A percentile compares a stretch with the other conserved stretches of the same genome.
These are phyloP conservation scores for Campaea margaritaria DNA, from an alignment of 2,888 invertebrate genomes.

Conservation along the genomic window DNA sequence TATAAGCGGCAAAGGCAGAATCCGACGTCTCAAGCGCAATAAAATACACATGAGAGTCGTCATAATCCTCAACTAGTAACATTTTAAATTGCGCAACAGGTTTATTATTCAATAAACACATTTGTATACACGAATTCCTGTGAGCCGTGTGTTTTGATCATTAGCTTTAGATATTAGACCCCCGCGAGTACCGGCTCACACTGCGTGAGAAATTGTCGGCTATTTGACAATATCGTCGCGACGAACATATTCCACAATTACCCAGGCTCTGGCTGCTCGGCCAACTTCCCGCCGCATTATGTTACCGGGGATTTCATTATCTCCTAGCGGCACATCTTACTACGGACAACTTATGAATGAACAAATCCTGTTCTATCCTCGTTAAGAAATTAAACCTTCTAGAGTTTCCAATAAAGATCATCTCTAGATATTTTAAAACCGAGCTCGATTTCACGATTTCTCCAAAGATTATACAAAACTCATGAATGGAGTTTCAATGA, in stretches of 20 bases:
- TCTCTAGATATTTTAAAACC: slow-evolving; percentile 14
- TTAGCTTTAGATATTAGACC: slow-evolving; percentile 73
- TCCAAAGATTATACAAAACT: slow-evolving; percentile 18
- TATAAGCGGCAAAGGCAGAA: slow-evolving; percentile 51
- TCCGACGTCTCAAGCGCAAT: slow-evolving; percentile 51
- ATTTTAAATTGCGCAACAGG: slow-evolving; percentile 66
- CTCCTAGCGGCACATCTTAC: slow-evolving; percentile 53
- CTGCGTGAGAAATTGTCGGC: slow-evolving; percentile 75
- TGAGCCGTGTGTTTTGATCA: slow-evolving; percentile 72
- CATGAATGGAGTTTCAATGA: slow-evolving; percentile 26
- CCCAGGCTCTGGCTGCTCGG: slow-evolving; percentile 47
- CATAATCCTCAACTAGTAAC: slow-evolving; percentile 60
- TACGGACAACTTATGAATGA: slow-evolving; percentile 50
- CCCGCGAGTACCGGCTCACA: slow-evolving; percentile 69
- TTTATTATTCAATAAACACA: slow-evolving; percentile 74
- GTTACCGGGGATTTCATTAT: slow-evolving; percentile 64
- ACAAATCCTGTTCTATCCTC: slow-evolving; percentile 46
- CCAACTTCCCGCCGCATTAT: slow-evolving; percentile 60
- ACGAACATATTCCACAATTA: slow-evolving; percentile 61
- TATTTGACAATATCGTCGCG: slow-evolving; percentile 74
- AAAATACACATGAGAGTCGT: slow-evolving; percentile 59
- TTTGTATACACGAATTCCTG: slow-evolving; percentile 69
- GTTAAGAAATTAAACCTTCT: slow-evolving; percentile 38
- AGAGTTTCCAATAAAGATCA: slow-evolving; percentile 37
- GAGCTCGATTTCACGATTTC: slow-evolving; percentile 18